Base-by-base conservation (phyloP, 2,888 invertebrate genomes). In the Ditula angustiorana region DNA sequence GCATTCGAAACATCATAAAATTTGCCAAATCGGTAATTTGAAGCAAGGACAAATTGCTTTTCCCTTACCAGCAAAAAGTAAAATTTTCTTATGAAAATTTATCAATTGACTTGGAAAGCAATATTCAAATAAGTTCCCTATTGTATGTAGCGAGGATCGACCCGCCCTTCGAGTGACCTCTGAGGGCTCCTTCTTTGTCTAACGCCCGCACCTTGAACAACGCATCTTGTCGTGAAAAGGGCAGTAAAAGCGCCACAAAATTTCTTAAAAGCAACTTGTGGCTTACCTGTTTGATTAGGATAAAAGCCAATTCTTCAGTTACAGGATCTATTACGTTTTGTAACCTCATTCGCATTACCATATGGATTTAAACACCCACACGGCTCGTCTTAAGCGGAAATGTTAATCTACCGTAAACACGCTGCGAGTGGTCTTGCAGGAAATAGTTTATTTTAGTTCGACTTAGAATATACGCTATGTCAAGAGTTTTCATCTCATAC, bases 231-330 rank as follows among this genome's bases (percentile, higher is more conserved):
- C 46, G 47, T 53, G 46, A 53, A 67, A 57, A 66, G 24, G 23
- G 33, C 63, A 37, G 23, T 52, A 66, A 70, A 71, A 64, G 61
- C 50, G 44, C 67, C 49, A 41, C 56, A 52, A 69, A 67, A 66
- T 66, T 47, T 64, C 60, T 52, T 58, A 66, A 55, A 49, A 11
- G 63, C 26, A 50, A 49, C 52, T 66, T 59, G 24, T 35, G 50
- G 52, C 26, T 10, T 72, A 71, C 68, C 69, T 77, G 74, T 82
- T 80, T 81, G 75, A 83, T 83, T 76, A 79, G 67, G 76, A 73
- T 79, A 74, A 82, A 79, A 83, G 79, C 72, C 57, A 66, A 67
- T 77, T 71, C 69, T 68, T 71, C 64, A 41, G 61, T 56, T 50
- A 44, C 26, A 21, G 50, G 52, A 35, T 58, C 19, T 19, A 7